Evolutionary conservation across 35 echinoderm and acorn worm species (phyloP).

Genomic region (Eucidaris tribuloides): DNA sequence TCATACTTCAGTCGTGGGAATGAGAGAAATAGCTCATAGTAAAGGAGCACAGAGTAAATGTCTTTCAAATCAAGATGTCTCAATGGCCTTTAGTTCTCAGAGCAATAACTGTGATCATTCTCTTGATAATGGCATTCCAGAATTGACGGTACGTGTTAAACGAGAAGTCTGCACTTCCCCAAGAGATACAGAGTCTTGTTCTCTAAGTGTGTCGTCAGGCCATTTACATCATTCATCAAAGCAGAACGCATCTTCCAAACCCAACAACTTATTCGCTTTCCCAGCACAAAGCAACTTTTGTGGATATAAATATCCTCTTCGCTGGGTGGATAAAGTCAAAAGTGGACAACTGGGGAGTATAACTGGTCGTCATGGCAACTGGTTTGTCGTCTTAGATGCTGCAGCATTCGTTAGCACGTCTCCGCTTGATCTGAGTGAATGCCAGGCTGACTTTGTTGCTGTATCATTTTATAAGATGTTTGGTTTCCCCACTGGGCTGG

Average conservation of each 20-base stretch:
- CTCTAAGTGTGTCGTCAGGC: no score
- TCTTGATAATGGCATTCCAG: no score
- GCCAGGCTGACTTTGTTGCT: slow-evolving; percentile 77
- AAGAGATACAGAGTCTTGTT: no score
- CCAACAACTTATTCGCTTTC: slow-evolving; percentile 66
- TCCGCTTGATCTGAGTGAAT: slow-evolving; percentile 56
- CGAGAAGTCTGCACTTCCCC: no score
- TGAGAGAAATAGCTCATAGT: slow-evolving; percentile 69
- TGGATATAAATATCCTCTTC: slow-evolving; percentile 66
- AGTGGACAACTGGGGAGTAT: neutral
- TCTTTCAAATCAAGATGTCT: slow-evolving; percentile 10
- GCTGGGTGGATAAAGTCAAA: slow-evolving; percentile 43
- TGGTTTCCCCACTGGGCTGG: slow-evolving; percentile 96
- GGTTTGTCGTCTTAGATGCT: slow-evolving; percentile 81
- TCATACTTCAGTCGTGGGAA: slow-evolving; percentile 91
- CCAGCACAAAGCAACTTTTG: slow-evolving; percentile 90
- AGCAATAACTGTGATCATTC: neutral
- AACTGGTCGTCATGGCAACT: slow-evolving; percentile 50
- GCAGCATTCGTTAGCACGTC: slow-evolving; percentile 78
- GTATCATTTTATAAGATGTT: slow-evolving; percentile 99
- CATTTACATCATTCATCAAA: no score
- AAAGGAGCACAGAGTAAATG: slow-evolving; percentile 50
- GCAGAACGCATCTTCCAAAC: no score
- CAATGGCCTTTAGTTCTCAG: neutral
- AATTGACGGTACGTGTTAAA: no score